Evolutionary conservation across 2,797 vertebrate species (phyloP).

Genomic region (Kryptolebias ocellatus): DNA sequence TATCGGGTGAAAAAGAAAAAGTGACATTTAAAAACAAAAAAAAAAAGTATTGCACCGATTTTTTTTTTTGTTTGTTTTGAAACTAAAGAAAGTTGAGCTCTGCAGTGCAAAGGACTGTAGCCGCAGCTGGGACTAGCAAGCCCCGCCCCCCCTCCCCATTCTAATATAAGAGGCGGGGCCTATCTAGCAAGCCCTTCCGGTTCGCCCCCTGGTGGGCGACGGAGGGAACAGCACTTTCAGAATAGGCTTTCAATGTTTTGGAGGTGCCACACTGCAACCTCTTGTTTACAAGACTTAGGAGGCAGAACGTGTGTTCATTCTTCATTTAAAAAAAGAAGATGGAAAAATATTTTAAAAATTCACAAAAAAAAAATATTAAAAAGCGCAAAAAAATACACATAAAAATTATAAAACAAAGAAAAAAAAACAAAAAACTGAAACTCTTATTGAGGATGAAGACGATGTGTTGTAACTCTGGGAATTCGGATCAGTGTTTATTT

Average conservation of each 20-base stretch:
- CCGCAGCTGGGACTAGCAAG: slow-evolving; percentile 98
- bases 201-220: slow-evolving; percentile 62
- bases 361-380: slow-evolving; percentile 53
- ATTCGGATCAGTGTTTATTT: slow-evolving; percentile 94
- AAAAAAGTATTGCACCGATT: slow-evolving; percentile 95
- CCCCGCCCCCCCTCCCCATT: slow-evolving; percentile 78
- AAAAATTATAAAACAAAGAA: slow-evolving; percentile 28
- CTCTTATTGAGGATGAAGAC: slow-evolving; percentile 87
- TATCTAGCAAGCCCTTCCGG: slow-evolving; percentile 73
- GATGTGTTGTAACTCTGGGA: slow-evolving; percentile 99
- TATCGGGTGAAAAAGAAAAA: slow-evolving; percentile 83
- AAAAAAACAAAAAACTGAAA: slow-evolving; percentile 61
- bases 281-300: slow-evolving; percentile 99
- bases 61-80: slow-evolving; percentile 88
- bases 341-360: slow-evolving; percentile 61
- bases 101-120: slow-evolving; percentile 98
- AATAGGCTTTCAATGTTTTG: slow-evolving; percentile 98
- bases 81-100: slow-evolving; percentile 96
- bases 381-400: slow-evolving; percentile 54
- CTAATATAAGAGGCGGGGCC: slow-evolving; percentile 72
- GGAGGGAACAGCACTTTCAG: slow-evolving; percentile 98
- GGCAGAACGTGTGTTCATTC: slow-evolving; percentile 95
- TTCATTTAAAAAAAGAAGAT: slow-evolving; percentile 90
- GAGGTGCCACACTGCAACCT: slow-evolving; percentile 88
- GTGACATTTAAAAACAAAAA: slow-evolving; percentile 62